Base-by-base conservation (phyloP, 2,797 vertebrate genomes). In the Leptatherina wallacei region DNA sequence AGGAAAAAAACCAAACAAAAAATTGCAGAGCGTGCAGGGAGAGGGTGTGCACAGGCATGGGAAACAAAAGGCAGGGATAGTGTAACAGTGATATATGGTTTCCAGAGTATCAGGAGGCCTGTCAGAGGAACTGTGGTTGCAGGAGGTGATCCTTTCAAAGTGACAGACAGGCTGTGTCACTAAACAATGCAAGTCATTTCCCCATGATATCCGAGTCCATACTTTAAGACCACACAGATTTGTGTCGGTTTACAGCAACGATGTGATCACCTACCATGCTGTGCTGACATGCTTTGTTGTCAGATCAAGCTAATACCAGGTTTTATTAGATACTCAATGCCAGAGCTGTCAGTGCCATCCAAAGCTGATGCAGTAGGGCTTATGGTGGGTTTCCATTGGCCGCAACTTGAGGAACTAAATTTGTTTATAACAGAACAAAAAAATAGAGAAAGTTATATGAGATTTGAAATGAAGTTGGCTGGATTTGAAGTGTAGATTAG, bases 81-180 rank as follows among this genome's bases (percentile, higher is more conserved):
- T 66, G 40, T 35, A 76, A 80, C 70, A 65, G 75, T 61, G 75
- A 80, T 49, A 36, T 65, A 74, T 83, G 62, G 30, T 59, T 61
- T 77, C 57, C 36, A 56, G 70, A 44, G 72, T 16, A 51, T 47
- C 22, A 18, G 67, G 62, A 69, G 61, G 29, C 63, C 22, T 32
- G 65, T 71, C 38, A 54, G 61, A 82, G 35, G 7, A 36, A 69
- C 57, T 40, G 18, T 32, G 0, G 52, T 60, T 24, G 56, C 36
- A 69, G 82, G 76, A 80, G 68, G 63, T 2, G 22, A 67, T 61
- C 47, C 58, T 58, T 61, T 49, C 61, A 64, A 24, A 18, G 24
- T 2, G 52, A 65, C 29, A 1, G 35, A 2, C 4, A 61, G 30
- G 36, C 36, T 38, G 36, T 38, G 36, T 38, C 36, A 13, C 66